Evolutionary conservation across 2,888 invertebrate genomes (phyloP), one percentile per base, ranked within the genome.

Genomic region (Tenthredo distinguenda): DNA sequence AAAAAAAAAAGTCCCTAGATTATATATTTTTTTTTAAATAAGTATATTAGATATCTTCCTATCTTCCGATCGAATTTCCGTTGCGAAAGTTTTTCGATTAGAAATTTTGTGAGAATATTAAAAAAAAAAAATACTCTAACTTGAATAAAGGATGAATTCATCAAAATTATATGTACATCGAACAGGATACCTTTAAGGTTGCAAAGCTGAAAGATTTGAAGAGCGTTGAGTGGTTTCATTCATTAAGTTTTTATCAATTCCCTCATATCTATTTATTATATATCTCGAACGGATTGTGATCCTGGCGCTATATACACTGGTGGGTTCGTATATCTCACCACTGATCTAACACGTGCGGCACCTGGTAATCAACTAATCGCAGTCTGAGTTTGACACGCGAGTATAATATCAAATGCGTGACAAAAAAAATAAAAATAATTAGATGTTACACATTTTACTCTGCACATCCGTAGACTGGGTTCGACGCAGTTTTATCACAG

Each of bases 331-430:
- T 65, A 65, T 74, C 72, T 43, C 43, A 26, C 40, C 72, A 40
- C 72, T 43, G 72, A 74, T 74, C 43, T 43, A 74, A 21, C 72
- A 74, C 72, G 72, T 74, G 72, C 72, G 72, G 4, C 43, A 18
- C n/a, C 72, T 43, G 40, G 40, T 43, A 43, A 43, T 43, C 72
- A 74, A 43, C 40, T 74, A 68, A 68, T 68, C 68, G 34, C 68
- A 34, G 34, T 1, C 12, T 12, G 68, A 68, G 7, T 68, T 68
- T 68, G 68, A 68, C 68, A 68, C 34, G 68, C 68, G 68, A 68
- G 68, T 68, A 68, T 34, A 34, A 34, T 34, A 34, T 34, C 68
- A 34, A 31, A 26, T 68, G 18, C 10, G 18, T 68, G 34, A 65
- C 31, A 31, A 18, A 31, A 31, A 15, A 68, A 68, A 65, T 18